These are phyloP conservation scores for Oryctolagus cuniculus DNA, from an alignment of 2,113 vertebrate genomes.

Conservation along the genomic window DNA sequence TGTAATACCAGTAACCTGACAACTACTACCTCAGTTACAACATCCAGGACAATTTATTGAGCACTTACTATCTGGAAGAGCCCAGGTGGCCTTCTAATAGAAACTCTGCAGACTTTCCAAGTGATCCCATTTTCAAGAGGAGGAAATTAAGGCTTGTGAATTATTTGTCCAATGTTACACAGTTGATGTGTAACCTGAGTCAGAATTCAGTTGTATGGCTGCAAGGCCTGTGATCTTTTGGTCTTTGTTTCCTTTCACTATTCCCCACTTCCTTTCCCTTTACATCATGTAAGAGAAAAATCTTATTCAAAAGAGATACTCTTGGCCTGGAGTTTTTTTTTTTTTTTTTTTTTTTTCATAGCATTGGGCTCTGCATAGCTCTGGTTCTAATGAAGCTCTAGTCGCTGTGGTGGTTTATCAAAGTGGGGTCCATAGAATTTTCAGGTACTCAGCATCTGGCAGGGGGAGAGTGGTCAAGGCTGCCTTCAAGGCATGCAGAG, in stretches of 20 bases:
- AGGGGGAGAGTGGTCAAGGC: background rate
- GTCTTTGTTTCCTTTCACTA: background rate
- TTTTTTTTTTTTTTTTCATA: too few species aligned
- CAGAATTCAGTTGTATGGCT: background rate
- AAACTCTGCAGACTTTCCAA: background rate
- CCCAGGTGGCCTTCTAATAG: background rate
- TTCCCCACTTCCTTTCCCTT: background rate
- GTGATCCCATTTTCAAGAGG: background rate
- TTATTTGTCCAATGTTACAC: background rate
- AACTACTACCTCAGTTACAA: rapidly evolving
- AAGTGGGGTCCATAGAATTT: background rate
- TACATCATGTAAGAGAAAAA: background rate
- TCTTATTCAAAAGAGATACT: background rate
- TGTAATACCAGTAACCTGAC: rapidly evolving
- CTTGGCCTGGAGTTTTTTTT: background rate
- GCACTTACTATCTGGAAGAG: background rate
- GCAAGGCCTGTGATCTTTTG: background rate
- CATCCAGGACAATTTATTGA: background rate
- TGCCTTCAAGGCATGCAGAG: background rate
- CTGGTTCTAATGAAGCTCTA: background rate
- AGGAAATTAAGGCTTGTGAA: background rate
- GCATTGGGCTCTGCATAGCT: background rate
- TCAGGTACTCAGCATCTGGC: background rate
- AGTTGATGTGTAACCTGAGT: background rate
- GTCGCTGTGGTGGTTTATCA: background rate